Percentiles rank a stretch among this genome's conserved stretches.
phyloP scores from a whole-genome alignment of 2,113 vertebrate species.

The Rhadina sibilatrix region DNA sequence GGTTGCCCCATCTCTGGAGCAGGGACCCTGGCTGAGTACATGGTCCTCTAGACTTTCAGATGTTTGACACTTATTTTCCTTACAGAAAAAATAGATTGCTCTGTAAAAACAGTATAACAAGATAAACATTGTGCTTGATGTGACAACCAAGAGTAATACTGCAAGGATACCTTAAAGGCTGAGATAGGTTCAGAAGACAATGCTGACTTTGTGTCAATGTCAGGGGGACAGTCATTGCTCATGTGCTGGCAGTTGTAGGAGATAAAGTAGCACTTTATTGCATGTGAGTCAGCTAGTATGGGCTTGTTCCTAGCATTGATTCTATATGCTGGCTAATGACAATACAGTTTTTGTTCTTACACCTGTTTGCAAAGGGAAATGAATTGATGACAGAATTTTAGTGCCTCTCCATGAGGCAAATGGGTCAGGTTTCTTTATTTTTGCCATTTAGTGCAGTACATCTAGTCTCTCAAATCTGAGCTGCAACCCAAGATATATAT shows the following conservation, averaged over 20 bases:
- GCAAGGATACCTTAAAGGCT: background rate
- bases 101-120: background rate
- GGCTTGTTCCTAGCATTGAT: constrained; percentile 35
- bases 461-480: background rate
- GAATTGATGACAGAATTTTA: constrained; percentile 13
- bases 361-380: constrained; percentile 29
- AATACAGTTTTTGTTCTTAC: constrained; percentile 49
- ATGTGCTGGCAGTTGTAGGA: background rate
- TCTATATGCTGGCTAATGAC: constrained; percentile 19
- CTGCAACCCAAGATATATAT: background rate
- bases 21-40: background rate
- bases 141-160: constrained; percentile 25
- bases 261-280: background rate
- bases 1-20: background rate
- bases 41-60: constrained; percentile 49
- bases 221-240: background rate
- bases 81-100: background rate
- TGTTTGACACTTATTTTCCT: constrained; percentile 61
- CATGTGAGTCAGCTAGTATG: background rate
- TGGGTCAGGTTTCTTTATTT: background rate
- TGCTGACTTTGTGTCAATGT: background rate
- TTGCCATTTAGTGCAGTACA: background rate
- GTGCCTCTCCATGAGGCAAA: background rate
- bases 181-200: constrained; percentile 24
- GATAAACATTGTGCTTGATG: background rate